These are phyloP conservation scores for Panthera leo DNA, from an alignment of 2,113 vertebrate species.

Conservation along the genomic window DNA sequence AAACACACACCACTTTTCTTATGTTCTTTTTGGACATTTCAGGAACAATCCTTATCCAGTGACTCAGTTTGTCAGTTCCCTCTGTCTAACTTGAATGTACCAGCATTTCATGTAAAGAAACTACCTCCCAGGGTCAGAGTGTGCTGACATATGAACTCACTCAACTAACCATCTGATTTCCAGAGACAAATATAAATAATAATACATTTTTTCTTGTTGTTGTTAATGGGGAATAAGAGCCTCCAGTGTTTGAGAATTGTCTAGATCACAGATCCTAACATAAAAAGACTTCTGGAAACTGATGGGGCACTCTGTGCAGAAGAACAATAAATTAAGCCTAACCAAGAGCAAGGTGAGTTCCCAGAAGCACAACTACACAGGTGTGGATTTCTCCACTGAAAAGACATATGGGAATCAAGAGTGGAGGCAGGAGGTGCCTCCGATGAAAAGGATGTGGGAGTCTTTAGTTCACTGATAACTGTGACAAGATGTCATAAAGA, in stretches of 20 bases:
- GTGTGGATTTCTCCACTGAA: conserved; percentile 61
- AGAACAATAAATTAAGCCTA: conserved; percentile 76
- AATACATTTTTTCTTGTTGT: conserved; percentile 54
- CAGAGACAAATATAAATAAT: conserved; percentile 45
- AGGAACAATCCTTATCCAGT: background rate
- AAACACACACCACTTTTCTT: background rate
- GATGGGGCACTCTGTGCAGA: conserved; percentile 66
- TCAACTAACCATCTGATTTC: background rate
- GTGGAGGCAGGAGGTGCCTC: conserved; percentile 63
- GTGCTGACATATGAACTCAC: background rate
- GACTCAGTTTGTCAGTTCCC: background rate
- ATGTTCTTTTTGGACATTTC: background rate
- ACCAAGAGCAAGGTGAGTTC: conserved; percentile 58
- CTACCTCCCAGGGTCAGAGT: background rate
- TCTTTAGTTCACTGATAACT: conserved; percentile 75
- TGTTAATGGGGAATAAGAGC: conserved; percentile 21
- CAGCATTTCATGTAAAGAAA: background rate
- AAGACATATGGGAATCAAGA: conserved; percentile 74
- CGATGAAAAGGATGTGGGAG: conserved; percentile 68
- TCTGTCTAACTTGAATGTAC: background rate
- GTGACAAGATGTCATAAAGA: conserved; percentile 81
- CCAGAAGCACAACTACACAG: conserved; percentile 55
- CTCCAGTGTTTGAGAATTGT: conserved; percentile 69
- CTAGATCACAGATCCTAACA: conserved; percentile 70
- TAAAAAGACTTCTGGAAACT: conserved; percentile 80